phyloP scores from a whole-genome alignment of 2,113 vertebrate genomes.

The Carollia perspicillata region DNA sequence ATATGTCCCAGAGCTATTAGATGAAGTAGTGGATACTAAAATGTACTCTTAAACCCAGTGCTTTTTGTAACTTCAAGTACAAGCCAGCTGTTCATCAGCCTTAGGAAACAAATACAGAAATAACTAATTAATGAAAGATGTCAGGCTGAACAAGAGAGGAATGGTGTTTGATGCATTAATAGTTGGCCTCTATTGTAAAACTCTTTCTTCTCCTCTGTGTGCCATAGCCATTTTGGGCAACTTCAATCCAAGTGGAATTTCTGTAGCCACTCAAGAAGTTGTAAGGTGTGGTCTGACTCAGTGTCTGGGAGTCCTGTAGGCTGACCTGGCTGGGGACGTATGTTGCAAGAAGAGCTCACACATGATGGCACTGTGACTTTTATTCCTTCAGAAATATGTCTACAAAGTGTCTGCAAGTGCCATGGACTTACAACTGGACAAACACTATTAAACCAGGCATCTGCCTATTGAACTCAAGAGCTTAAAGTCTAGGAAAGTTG shows the following conservation, averaged over 20 bases:
- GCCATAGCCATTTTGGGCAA: background rate
- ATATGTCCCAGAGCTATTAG: conserved; percentile 51
- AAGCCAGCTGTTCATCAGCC: conserved; percentile 68
- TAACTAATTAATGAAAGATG: conserved; percentile 72
- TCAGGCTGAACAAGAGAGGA: background rate
- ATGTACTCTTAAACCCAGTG: background rate
- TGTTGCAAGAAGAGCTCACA: background rate
- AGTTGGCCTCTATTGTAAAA: conserved; percentile 29
- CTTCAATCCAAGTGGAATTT: background rate
- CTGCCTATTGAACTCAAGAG: background rate
- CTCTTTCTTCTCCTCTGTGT: conserved; percentile 13
- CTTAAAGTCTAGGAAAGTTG: background rate
- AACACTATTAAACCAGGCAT: background rate
- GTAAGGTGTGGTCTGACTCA: background rate
- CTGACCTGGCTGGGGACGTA: background rate
- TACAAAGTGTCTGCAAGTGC: background rate
- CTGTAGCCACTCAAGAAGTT: background rate
- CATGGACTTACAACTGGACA: background rate
- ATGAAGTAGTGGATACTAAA: conserved; percentile 65
- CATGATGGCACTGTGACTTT: background rate
- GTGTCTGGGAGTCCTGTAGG: background rate
- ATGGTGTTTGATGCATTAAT: conserved; percentile 4
- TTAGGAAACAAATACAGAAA: conserved; percentile 53
- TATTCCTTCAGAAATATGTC: background rate
- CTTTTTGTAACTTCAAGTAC: conserved; percentile 58